Conservation (phyloP, 2,888 invertebrate species). For the Sylvicola fuscatus region DNA sequence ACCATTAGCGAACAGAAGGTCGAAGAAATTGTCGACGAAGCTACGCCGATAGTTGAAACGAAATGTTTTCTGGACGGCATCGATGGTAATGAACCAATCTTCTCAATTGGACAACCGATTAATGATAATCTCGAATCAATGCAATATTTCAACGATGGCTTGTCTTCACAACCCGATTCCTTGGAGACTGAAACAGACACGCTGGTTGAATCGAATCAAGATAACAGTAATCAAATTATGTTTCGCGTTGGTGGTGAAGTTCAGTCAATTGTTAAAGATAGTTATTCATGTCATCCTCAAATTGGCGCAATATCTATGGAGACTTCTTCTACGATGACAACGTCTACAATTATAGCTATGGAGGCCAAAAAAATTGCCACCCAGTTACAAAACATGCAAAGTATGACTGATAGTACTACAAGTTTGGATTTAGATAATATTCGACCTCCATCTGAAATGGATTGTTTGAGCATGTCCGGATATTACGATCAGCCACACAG, state of each 20-base stretch:
- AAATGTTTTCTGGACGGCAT: neutral
- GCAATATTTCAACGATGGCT: neutral
- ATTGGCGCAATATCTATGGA: constrained; percentile 26
- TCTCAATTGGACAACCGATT: neutral
- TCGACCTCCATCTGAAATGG: constrained; percentile 58
- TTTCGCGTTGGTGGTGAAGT: constrained; percentile 21
- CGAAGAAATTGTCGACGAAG: constrained; percentile 13
- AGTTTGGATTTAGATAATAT: constrained; percentile 53
- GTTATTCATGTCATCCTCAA: constrained; percentile 8
- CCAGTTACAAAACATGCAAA: constrained; percentile 20
- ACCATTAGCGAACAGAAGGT: constrained; percentile 7
- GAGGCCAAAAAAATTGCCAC: constrained; percentile 52
- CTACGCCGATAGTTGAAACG: constrained; percentile 18
- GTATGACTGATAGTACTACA: constrained; percentile 36
- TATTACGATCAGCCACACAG: constrained; percentile 26
- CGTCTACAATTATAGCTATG: constrained; percentile 48
- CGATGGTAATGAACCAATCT: neutral
- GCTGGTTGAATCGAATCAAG: constrained; percentile 10
- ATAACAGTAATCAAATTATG: constrained; percentile 8
- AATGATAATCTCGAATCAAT: neutral
- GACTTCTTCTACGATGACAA: constrained; percentile 39
- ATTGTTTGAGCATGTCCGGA: constrained; percentile 35
- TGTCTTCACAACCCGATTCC: constrained; percentile 14
- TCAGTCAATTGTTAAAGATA: constrained; percentile 11
- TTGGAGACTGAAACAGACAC: constrained; percentile 18